Base-by-base conservation (phyloP, 2,888 invertebrate species). In the Beris chalybata region DNA sequence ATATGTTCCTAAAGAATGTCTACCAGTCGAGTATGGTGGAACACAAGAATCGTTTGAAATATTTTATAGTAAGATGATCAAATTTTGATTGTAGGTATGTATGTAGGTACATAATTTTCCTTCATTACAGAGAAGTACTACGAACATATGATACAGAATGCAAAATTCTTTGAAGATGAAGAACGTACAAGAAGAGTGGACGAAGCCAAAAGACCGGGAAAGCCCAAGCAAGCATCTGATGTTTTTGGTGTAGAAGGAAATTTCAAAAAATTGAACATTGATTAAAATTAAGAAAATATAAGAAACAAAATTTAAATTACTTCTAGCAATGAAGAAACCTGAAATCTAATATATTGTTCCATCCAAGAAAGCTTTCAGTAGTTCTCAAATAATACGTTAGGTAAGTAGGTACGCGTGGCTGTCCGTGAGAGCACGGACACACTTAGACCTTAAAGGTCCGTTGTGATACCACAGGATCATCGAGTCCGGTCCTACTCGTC, bases 11-110 rank as follows among this genome's bases (percentile, higher is more conserved):
- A 78, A 83, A 68, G 82, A 84, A 6, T 79, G 85, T 43, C 75
- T 90, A 57, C 89, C 89, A 0, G 84, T 85, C 59, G 88, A 90
- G 15, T 82, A 82, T 7, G 89, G 89, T 0, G 89, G 89, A 0
- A 77, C 81, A 6, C 83, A 83, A 44, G 58, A 53, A 52, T 57
- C 13, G 72, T 71, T 55, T 71, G 71, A 2, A 77, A 76, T 64
- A 73, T 79, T 52, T 78, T 70, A 74, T 80, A 32, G 58, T 59
- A 59, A 31, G 45, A n/a, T 38, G 38, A 9, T 38, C 9, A 22
- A 22, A 22, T 22, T 22, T 22, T 22, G 22, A 22, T 22, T 22
- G 22, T 22, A n/a, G n/a, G n/a, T n/a, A 22, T 22, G 22, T 22
- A n/a, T n/a, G n/a, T n/a, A n/a, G n/a, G n/a, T n/a, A 22, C 22